A percentile compares a stretch with the other conserved stretches of the same genome.
Evolutionary conservation across 2,888 invertebrate species (phyloP).

Genomic region (Venusia cambrica): DNA sequence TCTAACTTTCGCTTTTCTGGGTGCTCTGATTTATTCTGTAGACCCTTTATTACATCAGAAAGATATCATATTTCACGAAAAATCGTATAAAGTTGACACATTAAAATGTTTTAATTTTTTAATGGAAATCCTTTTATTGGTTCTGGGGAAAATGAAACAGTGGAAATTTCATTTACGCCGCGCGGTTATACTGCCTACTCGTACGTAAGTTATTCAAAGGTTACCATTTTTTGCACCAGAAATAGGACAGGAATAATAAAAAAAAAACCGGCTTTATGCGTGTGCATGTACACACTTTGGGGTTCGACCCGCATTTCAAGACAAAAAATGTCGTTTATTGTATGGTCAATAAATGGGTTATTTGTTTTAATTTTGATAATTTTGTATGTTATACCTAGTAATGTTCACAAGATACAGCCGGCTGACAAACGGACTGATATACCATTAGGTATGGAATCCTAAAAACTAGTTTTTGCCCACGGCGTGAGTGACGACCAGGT

Average conservation of each 20-base stretch:
- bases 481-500: too few species aligned
- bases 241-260: slow-evolving; percentile 30
- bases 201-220: slow-evolving; percentile 25
- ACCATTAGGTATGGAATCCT: too few species aligned
- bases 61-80: slow-evolving; percentile 27
- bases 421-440: too few species aligned
- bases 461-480: too few species aligned
- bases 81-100: slow-evolving; percentile 29
- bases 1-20: slow-evolving; percentile 33
- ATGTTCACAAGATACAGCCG: too few species aligned
- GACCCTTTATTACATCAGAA: slow-evolving; percentile 27
- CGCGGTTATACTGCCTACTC: slow-evolving; percentile 35
- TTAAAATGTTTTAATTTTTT: slow-evolving; percentile 29
- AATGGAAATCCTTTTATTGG: slow-evolving; percentile 31
- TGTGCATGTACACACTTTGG: too few species aligned
- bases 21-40: slow-evolving; percentile 17
- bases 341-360: too few species aligned
- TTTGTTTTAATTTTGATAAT: too few species aligned
- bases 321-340: too few species aligned
- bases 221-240: slow-evolving; percentile 17
- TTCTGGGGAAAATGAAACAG: slow-evolving; percentile 28
- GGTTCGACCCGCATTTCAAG: too few species aligned
- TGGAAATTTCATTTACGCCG: slow-evolving; percentile 32
- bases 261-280: too few species aligned
- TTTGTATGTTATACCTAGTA: too few species aligned